These are phyloP conservation scores for Calephelis perditalis DNA, from an alignment of 2,888 invertebrate species.

Conservation along the genomic window DNA sequence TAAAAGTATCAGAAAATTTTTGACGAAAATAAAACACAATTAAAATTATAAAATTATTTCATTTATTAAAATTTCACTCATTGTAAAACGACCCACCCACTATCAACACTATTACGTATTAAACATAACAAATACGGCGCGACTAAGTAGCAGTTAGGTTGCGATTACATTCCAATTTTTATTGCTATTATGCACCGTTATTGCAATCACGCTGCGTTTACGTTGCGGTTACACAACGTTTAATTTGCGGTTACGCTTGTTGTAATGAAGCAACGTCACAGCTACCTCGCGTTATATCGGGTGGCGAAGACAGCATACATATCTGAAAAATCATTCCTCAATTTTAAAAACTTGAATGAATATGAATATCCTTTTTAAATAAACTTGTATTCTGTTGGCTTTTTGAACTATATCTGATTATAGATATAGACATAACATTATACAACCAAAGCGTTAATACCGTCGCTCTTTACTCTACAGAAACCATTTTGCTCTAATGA, in stretches of 20 bases:
- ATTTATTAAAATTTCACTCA: slow-evolving; percentile 57
- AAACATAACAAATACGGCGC: slow-evolving; percentile 18
- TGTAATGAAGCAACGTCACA: neutral
- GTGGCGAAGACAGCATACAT: slow-evolving; percentile 9
- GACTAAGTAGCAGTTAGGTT: neutral
- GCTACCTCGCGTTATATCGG: slow-evolving; percentile 9
- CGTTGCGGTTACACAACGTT: neutral
- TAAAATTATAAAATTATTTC: slow-evolving; percentile 53
- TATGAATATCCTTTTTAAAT: no score
- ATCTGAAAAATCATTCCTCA: slow-evolving; percentile 3
- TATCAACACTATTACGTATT: slow-evolving; percentile 10
- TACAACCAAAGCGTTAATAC: no score
- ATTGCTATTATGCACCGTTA: no score
- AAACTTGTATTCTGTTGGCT: no score
- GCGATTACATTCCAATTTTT: neutral
- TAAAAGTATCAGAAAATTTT: no score
- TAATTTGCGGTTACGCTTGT: neutral
- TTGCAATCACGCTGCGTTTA: slow-evolving; percentile 4
- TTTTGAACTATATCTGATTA: no score
- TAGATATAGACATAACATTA: no score
- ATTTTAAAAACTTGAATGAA: no score
- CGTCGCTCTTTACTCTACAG: no score
- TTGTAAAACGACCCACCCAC: slow-evolving; percentile 43
- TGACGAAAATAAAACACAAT: slow-evolving; percentile 25
- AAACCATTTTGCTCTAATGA: no score